These are phyloP conservation scores for Phainopepla nitens DNA, from an alignment of 2,113 vertebrate genomes.

Conservation along the genomic window DNA sequence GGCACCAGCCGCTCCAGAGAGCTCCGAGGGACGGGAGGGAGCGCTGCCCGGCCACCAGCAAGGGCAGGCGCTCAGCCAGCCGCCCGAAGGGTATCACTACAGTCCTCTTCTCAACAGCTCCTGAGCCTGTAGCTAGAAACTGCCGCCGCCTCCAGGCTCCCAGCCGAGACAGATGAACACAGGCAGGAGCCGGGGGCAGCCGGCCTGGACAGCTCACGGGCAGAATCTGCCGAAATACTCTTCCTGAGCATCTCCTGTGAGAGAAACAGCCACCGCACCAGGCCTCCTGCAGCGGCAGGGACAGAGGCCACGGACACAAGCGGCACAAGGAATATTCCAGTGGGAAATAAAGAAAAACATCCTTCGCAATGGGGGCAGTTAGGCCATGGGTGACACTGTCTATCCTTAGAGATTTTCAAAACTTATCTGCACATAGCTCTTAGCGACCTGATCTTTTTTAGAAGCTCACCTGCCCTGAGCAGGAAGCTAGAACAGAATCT, in stretches of 20 bases:
- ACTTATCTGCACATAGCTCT: neutral
- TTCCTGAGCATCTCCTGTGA: neutral
- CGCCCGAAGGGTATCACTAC: neutral
- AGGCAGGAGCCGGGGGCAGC: too few relatives aligned
- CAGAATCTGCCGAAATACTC: neutral
- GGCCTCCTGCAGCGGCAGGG: neutral
- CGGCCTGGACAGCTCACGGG: neutral
- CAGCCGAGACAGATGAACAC: too few relatives aligned
- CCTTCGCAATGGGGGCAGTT: neutral
- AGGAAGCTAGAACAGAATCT: neutral
- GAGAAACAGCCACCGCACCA: neutral
- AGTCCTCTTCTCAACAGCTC: neutral
- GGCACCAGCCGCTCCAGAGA: too few relatives aligned
- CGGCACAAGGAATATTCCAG: neutral
- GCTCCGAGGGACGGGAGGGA: fast-evolving
- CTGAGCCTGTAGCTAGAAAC: neutral
- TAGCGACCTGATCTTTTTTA: neutral
- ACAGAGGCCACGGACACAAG: neutral
- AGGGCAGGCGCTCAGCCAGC: neutral
- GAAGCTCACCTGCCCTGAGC: neutral
- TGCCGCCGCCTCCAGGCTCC: fast-evolving
- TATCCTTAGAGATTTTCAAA: neutral
- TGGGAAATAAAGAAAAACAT: neutral
- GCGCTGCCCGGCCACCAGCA: fast-evolving
- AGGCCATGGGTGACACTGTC: neutral